Conservation (phyloP, 1,140 invertebrate species). For the Paraescarpia echinospica region DNA sequence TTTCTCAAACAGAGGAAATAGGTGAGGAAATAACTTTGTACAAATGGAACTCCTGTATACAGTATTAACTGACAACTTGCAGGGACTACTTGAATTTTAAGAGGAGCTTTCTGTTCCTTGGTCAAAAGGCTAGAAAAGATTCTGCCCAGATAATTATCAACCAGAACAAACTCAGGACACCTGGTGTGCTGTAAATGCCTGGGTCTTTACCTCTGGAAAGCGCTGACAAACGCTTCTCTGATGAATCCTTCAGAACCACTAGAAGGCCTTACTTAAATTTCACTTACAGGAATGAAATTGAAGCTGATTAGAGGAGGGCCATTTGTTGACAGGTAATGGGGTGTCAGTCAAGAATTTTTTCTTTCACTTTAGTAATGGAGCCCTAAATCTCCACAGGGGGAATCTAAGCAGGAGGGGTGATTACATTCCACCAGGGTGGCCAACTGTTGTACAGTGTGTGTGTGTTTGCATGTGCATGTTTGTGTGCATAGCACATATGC, state of each 20-base stretch:
- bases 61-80: background rate
- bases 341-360: background rate
- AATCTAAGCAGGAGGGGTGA: background rate
- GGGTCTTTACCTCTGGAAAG: background rate
- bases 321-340: background rate
- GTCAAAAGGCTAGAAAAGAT: no score
- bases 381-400: background rate
- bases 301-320: background rate
- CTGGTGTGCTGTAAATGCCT: no score
- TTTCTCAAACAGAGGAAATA: no score
- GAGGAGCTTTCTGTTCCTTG: no score
- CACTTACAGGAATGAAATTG: background rate
- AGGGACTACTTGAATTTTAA: background rate
- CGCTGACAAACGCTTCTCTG: background rate
- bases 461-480: no score
- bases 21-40: no score
- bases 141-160: no score
- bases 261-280: background rate
- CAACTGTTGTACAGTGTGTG: background rate
- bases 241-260: background rate
- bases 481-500: no score
- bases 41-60: no score
- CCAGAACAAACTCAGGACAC: no score
- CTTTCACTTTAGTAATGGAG: background rate
- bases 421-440: background rate